Percentiles rank a stretch among this genome's conserved stretches.
phyloP scores from a whole-genome alignment of 2,888 invertebrate species.

The Tetramorium bicarinatum region DNA sequence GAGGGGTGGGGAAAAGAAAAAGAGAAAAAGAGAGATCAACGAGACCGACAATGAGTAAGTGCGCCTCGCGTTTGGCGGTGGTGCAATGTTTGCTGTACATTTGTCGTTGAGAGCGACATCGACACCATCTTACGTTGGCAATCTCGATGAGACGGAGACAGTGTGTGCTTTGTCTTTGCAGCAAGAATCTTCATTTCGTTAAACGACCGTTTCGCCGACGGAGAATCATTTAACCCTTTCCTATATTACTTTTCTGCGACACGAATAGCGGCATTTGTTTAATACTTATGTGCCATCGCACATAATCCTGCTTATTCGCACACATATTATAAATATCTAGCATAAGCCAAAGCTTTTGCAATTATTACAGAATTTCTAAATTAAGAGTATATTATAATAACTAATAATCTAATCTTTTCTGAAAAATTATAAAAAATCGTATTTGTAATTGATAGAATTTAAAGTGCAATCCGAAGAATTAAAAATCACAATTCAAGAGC shows the following conservation, averaged over 20 bases:
- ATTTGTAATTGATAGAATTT: background rate
- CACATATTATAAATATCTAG: background rate
- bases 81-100: constrained; percentile 70
- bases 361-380: background rate
- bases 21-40: constrained; percentile 41
- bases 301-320: background rate
- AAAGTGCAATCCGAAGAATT: background rate
- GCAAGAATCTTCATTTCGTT: constrained; percentile 22
- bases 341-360: background rate
- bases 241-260: background rate
- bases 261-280: background rate
- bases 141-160: constrained; percentile 60
- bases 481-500: background rate
- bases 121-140: constrained; percentile 64
- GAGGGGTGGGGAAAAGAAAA: background rate
- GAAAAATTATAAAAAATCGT: background rate
- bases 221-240: constrained; percentile 1
- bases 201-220: background rate
- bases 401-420: background rate
- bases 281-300: background rate
- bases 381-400: background rate
- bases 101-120: constrained; percentile 68
- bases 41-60: constrained; percentile 72
- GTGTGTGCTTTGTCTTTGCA: constrained; percentile 5
- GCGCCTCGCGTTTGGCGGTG: constrained; percentile 46